Evolutionary conservation across 1,140 invertebrate species (phyloP).

Genomic region (Listronotus oregonensis): DNA sequence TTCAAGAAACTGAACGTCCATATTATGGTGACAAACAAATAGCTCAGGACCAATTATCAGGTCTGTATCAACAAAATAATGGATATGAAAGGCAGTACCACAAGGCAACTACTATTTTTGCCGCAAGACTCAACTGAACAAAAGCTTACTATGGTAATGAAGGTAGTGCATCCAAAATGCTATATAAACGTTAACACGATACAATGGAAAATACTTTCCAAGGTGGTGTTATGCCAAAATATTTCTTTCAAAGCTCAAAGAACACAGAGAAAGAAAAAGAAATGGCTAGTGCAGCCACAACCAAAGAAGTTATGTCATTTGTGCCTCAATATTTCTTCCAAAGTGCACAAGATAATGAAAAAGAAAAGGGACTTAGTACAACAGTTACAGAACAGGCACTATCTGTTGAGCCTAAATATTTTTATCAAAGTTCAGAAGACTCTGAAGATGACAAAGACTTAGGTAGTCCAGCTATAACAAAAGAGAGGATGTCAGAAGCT

Average conservation of each 20-base stretch:
- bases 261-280: background rate
- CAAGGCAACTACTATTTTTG: background rate
- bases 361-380: no score
- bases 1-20: conserved; percentile 27
- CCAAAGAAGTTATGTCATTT: background rate
- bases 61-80: background rate
- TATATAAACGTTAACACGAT: conserved; percentile 10
- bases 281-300: no score
- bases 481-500: no score
- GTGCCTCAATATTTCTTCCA: no score
- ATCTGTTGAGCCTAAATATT: conserved; percentile 9
- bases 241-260: conserved; percentile 19
- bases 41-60: background rate
- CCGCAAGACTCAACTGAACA: background rate
- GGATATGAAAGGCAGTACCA: background rate
- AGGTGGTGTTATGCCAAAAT: conserved; percentile 14
- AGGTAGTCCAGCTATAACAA: no score
- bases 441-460: no score
- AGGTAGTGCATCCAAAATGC: conserved; percentile 1
- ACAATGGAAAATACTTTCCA: conserved; percentile 28
- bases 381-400: no score
- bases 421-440: conserved; percentile 14
- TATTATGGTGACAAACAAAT: conserved; percentile 8
- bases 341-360: no score
- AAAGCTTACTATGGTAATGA: conserved; percentile 6